Evolutionary conservation across 2,113 vertebrate species (phyloP), one percentile per base, ranked within the genome.

Genomic region (Haemorhous mexicanus): DNA sequence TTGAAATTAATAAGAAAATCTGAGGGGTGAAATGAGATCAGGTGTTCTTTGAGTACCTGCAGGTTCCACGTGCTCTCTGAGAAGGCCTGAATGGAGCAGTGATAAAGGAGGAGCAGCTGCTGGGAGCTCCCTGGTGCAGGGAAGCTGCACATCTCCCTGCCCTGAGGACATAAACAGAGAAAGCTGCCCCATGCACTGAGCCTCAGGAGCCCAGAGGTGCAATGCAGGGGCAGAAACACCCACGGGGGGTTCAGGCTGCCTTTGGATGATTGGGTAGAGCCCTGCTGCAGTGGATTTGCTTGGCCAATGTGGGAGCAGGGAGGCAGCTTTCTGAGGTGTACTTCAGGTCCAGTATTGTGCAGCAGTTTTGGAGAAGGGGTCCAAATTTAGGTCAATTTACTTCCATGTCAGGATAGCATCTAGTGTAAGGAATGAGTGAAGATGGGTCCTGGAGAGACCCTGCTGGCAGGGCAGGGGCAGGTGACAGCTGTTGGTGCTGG

Each of bases 121-220:
- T 16, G 44, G 63, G 37, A 76, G 43, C 22, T 92, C 58, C 55
- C 27, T 26, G 3, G 1, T 7, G 44, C 8, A 47, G 39, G 70
- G 52, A 67, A 49, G 44, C 26, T 58, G n/a, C 39, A 22, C 12
- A 1, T 63, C 44, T 56, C 0, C 0, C 85, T 67, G 49, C 11
- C 22, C 12, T 0, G 1, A 9, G 53, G n/a, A 27, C 2, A 9
- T 1, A 26, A 83, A n/a, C 20, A 22, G 50, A 47, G 52, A 61
- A 67, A 87, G 37, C 41, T 0, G 10, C 26, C 15, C 18, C 24
- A 3, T 33, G 55, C 13, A 1, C 52, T 0, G 9, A 62, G 64
- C 0, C 52, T 58, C 2, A 5, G 1, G 74, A 27, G 41, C 10
- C n/a, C 61, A 47, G 47, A 44, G 19, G 1, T 74, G 44, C 33